These are phyloP conservation scores for Crocuta crocuta DNA, from an alignment of 2,113 vertebrate genomes.

Conservation along the genomic window DNA sequence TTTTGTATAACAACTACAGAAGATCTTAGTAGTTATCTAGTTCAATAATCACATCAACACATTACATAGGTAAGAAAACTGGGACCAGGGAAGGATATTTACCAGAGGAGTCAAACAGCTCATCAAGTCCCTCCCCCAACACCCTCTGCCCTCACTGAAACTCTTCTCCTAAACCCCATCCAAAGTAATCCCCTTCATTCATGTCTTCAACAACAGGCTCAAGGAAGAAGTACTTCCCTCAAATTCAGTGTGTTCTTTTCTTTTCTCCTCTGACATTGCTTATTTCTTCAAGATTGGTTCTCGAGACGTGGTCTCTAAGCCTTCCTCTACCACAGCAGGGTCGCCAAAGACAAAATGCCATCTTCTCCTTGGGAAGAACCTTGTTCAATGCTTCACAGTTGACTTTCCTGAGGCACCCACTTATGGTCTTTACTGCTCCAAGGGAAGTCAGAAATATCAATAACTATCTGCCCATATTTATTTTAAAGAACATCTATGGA, in stretches of 20 bases:
- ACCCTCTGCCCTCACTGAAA: background rate
- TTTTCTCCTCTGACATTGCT: background rate
- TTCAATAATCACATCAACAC: background rate
- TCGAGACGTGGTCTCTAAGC: background rate
- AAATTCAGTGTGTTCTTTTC: background rate
- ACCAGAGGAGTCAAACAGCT: background rate
- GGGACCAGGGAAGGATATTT: background rate
- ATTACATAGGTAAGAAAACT: background rate
- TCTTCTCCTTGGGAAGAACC: background rate
- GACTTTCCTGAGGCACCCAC: background rate
- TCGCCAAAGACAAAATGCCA: background rate
- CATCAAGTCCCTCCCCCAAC: background rate
- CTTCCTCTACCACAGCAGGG: background rate
- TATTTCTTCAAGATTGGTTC: background rate
- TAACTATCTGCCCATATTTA: background rate
- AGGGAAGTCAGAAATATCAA: background rate
- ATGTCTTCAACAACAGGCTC: background rate
- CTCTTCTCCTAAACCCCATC: accelerated
- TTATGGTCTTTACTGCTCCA: background rate
- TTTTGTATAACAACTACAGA: background rate
- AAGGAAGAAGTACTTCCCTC: background rate
- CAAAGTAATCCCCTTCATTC: background rate
- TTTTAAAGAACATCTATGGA: background rate
- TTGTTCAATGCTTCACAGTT: accelerated
- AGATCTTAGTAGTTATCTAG: background rate